Evolutionary conservation across 2,888 invertebrate species (phyloP), one percentile per base, ranked within the genome.

Genomic region (Drosophila lacicola): DNA sequence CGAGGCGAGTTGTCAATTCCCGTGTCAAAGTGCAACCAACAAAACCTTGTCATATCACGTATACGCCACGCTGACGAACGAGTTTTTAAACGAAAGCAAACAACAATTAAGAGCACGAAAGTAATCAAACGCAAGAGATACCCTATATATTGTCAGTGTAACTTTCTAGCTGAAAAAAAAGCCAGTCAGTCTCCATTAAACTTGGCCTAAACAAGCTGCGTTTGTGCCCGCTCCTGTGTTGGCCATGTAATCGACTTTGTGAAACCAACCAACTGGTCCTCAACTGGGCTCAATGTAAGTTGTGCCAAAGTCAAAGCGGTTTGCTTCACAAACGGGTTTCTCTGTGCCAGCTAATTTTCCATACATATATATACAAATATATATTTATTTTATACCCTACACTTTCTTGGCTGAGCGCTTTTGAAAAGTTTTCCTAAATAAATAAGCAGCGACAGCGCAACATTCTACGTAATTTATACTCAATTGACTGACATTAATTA

Each of bases 241-340:
- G 34, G 54, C 54, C 66, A 37, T 33, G 29, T 25, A 37, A 42
- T 44, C 37, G 50, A 53, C 17, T 46, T 53, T 41, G 44, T 58
- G 44, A 10, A 34, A 46, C 25, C 33, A 34, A 46, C 25, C 33
- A 72, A 72, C 78, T 72, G 74, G 78, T 61, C 54, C 8, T 54
- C 34, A 17, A 17, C 17, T 17, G 17, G 65, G 46, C 44, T 25
- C 45, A 47, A 21, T 80, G 66, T 62, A 64, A 71, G 56, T 63
- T 62, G 60, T 65, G 83, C 70, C 88, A 80, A 72, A 81, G 72
- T 49, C 74, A 80, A 85, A 85, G 80, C 65, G 58, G 79, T 85
- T 85, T 73, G 62, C 55, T 50, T 62, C 60, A 39, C 49, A 73
- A 82, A 84, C 88, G 55, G 64, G 88, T 82, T 82, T 80, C 39